phyloP scores from a whole-genome alignment of 2,888 invertebrate genomes.

The Rhingia campestris region DNA sequence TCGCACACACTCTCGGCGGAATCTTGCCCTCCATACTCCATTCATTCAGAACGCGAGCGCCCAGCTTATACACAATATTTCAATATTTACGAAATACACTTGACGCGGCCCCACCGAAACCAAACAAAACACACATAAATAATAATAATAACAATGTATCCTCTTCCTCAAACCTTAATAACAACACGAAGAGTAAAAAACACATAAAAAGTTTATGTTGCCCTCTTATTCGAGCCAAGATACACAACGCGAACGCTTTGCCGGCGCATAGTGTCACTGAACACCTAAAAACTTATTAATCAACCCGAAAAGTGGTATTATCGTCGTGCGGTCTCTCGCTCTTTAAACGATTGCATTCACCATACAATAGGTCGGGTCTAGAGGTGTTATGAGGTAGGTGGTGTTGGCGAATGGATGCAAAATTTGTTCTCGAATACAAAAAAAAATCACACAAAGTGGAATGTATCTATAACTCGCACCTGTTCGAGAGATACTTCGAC shows the following conservation, averaged over 20 bases:
- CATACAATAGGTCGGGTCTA: constrained; percentile 9
- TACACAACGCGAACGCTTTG: constrained; percentile 31
- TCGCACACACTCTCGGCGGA: constrained; percentile 20
- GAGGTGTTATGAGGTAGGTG: neutral
- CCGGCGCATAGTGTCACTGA: constrained; percentile 69
- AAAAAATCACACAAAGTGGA: constrained; percentile 39
- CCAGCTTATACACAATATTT: constrained; percentile 61
- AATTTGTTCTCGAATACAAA: constrained; percentile 33
- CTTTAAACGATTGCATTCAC: constrained; percentile 32
- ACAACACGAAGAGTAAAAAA: constrained; percentile 32
- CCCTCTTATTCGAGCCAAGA: constrained; percentile 38
- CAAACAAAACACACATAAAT: constrained; percentile 53
- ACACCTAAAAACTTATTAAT: constrained; percentile 73
- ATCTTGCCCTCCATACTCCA: constrained; percentile 57
- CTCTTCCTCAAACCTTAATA: constrained; percentile 29
- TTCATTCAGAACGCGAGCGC: constrained; percentile 51
- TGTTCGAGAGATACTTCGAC: constrained; percentile 67
- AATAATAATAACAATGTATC: constrained; percentile 55
- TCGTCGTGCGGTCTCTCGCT: constrained; percentile 27
- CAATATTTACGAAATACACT: constrained; percentile 65
- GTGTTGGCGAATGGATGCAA: neutral
- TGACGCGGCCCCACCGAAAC: constrained; percentile 40
- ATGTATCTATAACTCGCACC: constrained; percentile 69
- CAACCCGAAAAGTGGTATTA: constrained; percentile 69
- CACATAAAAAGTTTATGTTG: constrained; percentile 63